Conservation (phyloP, 2,113 vertebrate genomes). For the Azemiops feae region DNA sequence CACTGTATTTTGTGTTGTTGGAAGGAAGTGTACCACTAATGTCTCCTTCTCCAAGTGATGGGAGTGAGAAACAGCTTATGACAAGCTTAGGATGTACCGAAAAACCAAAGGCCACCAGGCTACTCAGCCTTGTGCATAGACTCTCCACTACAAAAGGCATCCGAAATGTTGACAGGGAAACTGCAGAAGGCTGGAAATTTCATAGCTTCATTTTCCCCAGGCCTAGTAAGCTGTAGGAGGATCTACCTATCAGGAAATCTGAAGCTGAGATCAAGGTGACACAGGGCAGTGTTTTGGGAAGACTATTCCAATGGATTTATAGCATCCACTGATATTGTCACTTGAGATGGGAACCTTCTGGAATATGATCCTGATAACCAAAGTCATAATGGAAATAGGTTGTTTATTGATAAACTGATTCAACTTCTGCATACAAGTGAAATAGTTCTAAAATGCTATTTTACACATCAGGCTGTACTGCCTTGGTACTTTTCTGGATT, state of each 20-base stretch:
- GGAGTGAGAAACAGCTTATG: neutral
- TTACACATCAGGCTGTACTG: slow-evolving; percentile 15
- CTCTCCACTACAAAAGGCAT: neutral
- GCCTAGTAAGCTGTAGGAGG: neutral
- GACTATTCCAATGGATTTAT: neutral
- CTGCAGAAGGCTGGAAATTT: neutral
- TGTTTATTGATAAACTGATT: neutral
- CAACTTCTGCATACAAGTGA: neutral
- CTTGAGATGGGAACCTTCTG: neutral
- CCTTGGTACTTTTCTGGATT: slow-evolving; percentile 27
- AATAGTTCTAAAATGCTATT: slow-evolving; percentile 6
- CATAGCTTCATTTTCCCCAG: neutral
- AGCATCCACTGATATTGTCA: neutral
- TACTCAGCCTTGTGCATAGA: neutral
- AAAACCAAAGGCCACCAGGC: neutral
- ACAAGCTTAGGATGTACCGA: neutral
- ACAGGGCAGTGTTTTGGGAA: neutral
- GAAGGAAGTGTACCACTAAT: neutral
- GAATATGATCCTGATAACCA: neutral
- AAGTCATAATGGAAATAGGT: neutral
- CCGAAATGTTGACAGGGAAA: neutral
- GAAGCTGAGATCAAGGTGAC: neutral
- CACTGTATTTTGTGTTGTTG: neutral
- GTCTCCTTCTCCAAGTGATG: neutral
- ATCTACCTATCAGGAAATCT: neutral